Evolutionary conservation across 2,113 vertebrate genomes (phyloP), one percentile per base, ranked within the genome.

Genomic region (Petaurus breviceps): DNA sequence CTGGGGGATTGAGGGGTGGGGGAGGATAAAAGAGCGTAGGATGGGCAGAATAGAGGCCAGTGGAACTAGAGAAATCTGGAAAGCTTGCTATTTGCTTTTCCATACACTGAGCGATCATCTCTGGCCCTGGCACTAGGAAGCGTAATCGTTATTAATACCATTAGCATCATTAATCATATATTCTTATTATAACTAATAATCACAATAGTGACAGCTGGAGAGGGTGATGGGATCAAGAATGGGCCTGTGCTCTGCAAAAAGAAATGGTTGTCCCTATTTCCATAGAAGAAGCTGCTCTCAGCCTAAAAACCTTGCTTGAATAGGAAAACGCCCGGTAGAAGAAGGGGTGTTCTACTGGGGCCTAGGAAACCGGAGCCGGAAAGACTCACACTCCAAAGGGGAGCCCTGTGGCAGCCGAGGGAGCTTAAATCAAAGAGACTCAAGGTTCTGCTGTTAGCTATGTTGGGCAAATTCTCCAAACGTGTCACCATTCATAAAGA

Each of bases 1-100:
- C 91, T 92, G 89, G 95, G 96, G 97, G 96, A 51, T 94, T 1
- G 1, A 89, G 92, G 93, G 93, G 96, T 0, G 90, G 96, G 52
- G 22, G 22, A 51, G 57, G 19, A 84, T 43, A 84, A 84, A 5
- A 43, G 68, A 84, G 43, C n/a, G 2, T 43, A 43, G 37, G n/a
- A 23, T 84, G 19, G 19, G n/a, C 37, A 84, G 68, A 19, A 43
- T 22, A 84, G 68, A 84, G 68, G 68, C n/a, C 68, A 43, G 37
- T 19, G 19, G 68, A 84, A 43, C n/a, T 23, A n/a, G n/a, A 84
- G 68, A 84, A 43, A 19, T 23, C n/a, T 23, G n/a, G n/a, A 6
- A 84, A 37, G n/a, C 37, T 84, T 84, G 68, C 68, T 84, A 43
- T 84, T 19, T 84, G 68, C n/a, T 7, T 84, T 49, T 84, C 6